These are phyloP conservation scores for Nanorana parkeri DNA, from an alignment of 2,113 vertebrate species.

Conservation along the genomic window DNA sequence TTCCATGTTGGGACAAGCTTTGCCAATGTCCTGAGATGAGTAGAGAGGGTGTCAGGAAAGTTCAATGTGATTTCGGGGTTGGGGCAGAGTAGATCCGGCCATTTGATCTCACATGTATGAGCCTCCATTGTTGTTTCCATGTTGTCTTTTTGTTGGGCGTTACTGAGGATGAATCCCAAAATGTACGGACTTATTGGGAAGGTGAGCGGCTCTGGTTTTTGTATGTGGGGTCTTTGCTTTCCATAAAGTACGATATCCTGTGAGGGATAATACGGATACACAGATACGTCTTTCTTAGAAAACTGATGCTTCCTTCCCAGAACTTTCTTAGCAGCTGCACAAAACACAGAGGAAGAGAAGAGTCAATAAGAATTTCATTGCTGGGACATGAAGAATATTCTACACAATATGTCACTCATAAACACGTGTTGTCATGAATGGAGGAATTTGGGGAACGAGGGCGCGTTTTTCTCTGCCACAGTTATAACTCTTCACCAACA, in stretches of 20 bases:
- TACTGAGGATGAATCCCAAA: slow-evolving; percentile 72
- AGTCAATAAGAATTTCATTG: not conserved
- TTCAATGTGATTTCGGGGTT: slow-evolving; percentile 67
- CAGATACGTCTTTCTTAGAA: slow-evolving; percentile 68
- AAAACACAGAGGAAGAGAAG: slow-evolving; percentile 9
- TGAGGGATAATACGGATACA: slow-evolving; percentile 81
- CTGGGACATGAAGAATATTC: not conserved
- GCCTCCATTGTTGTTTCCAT: slow-evolving; percentile 70
- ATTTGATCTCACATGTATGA: slow-evolving; percentile 68
- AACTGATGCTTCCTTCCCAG: slow-evolving; percentile 72
- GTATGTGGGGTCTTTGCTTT: slow-evolving; percentile 75
- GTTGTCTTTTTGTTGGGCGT: slow-evolving; percentile 59
- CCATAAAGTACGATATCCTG: slow-evolving; percentile 84
- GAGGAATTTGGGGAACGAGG: no score
- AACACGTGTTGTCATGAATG: no score
- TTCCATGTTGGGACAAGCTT: slow-evolving; percentile 74
- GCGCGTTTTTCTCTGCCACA: no score
- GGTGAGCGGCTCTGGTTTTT: slow-evolving; percentile 73
- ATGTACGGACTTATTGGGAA: slow-evolving; percentile 69
- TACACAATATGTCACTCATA: not conserved
- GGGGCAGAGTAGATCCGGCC: slow-evolving; percentile 62
- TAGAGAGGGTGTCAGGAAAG: slow-evolving; percentile 68
- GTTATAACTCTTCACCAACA: no score
- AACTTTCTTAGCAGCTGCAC: slow-evolving; percentile 75
- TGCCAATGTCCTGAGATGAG: slow-evolving; percentile 65